Base-by-base conservation (phyloP, 1,140 invertebrate genomes). In the Tetramorium simillimum region DNA sequence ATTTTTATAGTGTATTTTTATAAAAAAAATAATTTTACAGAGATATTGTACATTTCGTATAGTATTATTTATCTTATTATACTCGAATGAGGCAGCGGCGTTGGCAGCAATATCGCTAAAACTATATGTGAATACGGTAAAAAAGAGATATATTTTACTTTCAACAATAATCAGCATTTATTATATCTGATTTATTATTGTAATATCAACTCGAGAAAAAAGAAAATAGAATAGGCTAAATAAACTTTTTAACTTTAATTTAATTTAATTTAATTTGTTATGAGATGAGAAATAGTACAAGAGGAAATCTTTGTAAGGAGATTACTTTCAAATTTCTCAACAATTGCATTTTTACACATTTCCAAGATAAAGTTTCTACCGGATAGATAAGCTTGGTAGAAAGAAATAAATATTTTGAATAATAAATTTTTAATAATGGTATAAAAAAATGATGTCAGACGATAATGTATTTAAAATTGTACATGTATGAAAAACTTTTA, bases 361-460 rank as follows among this genome's bases (percentile, higher is more conserved):
- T 53, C n/a, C 18, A 2, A 69, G 12, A 67, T 24, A 37, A 69
- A 53, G 28, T 21, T 65, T 37, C 51, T 51, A 37, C 7, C 18
- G 10, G 28, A 49, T n/a, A 12, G 1, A n/a, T 12, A 28, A 40
- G 28, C 12, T 40, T 37, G 33, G n/a, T 40, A 56, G 37, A n/a
- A 67, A 80, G 24, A 67, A 24, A 21, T 14, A 88, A 86, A 90
- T 51, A 51, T 89, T 87, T 81, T 86, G 87, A 90, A 78, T 89
- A 88, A 90, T 86, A 91, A 93, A 94, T 92, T 93, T 93, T 93
- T 93, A 93, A 93, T 95, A 93, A 93, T 95, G 94, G 94, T 94
- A 93, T 91, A 95, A 94, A 93, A 95, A 95, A 95, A 95, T 94
- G 94, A 95, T 92, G 92, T 95, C 94, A 95, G 94, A 95, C 94